Percentiles rank a stretch among this genome's conserved stretches.
These are phyloP conservation scores for Standfussiana lucernea DNA, from an alignment of 2,888 invertebrate genomes.

Conservation along the genomic window DNA sequence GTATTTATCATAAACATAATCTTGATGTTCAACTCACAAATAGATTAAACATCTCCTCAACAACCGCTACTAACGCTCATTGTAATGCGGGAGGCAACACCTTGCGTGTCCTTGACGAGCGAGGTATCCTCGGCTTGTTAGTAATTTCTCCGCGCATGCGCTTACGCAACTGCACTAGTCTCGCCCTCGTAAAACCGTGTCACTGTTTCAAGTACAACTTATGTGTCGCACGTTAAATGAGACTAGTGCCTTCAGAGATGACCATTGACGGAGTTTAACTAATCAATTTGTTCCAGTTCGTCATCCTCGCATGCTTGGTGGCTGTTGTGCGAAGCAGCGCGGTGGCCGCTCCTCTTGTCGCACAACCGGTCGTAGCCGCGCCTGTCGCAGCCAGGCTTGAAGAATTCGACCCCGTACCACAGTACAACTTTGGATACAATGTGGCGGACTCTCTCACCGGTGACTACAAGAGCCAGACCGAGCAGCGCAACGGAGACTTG, in stretches of 20 bases:
- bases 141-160: constrained; percentile 84
- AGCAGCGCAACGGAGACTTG: constrained; percentile 89
- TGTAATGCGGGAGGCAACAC: constrained; percentile 77
- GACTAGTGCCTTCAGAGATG: constrained; percentile 51
- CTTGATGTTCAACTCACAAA: constrained; percentile 12
- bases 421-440: constrained; percentile 89
- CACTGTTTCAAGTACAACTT: constrained; percentile 88
- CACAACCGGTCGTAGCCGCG: constrained; percentile 78
- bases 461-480: constrained; percentile 87
- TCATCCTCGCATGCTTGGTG: constrained; percentile 84
- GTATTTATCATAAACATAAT: background rate
- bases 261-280: constrained; percentile 57
- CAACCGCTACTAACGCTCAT: constrained; percentile 68
- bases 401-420: constrained; percentile 90
- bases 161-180: constrained; percentile 84
- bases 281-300: constrained; percentile 78
- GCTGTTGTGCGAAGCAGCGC: constrained; percentile 82
- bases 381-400: constrained; percentile 82
- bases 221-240: constrained; percentile 70
- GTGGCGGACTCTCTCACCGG: constrained; percentile 87
- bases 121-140: constrained; percentile 82
- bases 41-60: constrained; percentile 17
- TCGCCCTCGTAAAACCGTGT: constrained; percentile 85
- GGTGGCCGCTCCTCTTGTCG: constrained; percentile 71
- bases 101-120: constrained; percentile 82